These are phyloP conservation scores for Corapipo altera DNA, from an alignment of 2,113 vertebrate genomes.

Conservation along the genomic window DNA sequence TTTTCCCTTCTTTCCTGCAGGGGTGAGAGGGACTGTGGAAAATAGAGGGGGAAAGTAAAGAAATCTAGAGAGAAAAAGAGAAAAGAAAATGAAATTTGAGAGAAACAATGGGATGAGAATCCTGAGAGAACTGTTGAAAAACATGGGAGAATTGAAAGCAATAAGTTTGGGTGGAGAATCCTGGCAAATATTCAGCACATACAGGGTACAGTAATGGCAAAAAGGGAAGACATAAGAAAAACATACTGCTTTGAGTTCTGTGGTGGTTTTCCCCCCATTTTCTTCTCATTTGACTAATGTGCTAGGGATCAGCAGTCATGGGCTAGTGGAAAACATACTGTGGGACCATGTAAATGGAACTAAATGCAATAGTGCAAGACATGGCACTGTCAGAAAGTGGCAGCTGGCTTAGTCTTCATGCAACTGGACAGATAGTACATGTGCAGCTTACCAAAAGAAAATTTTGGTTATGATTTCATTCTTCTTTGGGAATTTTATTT, in stretches of 20 bases:
- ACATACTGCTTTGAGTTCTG: background rate
- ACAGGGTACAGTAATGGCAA: background rate
- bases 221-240: background rate
- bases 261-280: background rate
- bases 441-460: background rate
- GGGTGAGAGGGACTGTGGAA: slow-evolving; percentile 30
- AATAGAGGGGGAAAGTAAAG: slow-evolving; percentile 11
- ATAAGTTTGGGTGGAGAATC: background rate
- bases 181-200: background rate
- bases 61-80: background rate
- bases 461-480: slow-evolving; percentile 1
- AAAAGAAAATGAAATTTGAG: slow-evolving; percentile 27
- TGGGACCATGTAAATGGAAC: background rate
- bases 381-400: background rate
- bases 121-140: background rate
- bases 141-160: background rate
- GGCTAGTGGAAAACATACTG: background rate
- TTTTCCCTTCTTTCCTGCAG: slow-evolving; percentile 5
- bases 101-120: slow-evolving; percentile 36
- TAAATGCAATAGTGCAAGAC: background rate
- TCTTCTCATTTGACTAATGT: background rate
- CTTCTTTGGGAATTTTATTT: slow-evolving; percentile 38
- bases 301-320: background rate
- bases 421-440: background rate
- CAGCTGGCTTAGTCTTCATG: background rate